phyloP scores from a whole-genome alignment of 2,888 invertebrate species.

The Hyposoter dolosus region DNA sequence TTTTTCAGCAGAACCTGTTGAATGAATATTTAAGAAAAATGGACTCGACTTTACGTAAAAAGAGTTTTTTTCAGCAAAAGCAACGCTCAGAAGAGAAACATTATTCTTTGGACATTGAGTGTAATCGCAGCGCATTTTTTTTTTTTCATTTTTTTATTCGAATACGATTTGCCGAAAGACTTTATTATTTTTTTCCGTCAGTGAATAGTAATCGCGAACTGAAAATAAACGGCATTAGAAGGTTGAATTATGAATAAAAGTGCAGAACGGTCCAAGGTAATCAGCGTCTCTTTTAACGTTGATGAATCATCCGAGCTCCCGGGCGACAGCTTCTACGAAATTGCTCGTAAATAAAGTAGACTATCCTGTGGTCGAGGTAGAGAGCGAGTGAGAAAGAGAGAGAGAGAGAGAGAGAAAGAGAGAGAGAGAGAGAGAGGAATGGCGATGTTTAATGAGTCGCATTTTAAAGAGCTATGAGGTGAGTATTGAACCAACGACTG shows the following conservation, averaged over 20 bases:
- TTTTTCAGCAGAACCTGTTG: neutral
- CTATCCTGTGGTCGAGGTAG: slow-evolving; percentile 45
- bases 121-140: neutral
- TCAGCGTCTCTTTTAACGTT: slow-evolving; percentile 75
- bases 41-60: neutral
- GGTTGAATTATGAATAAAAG: slow-evolving; percentile 54
- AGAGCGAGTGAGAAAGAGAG: slow-evolving; percentile 56
- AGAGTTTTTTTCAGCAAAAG: neutral
- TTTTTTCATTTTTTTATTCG: neutral
- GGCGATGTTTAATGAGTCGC: slow-evolving; percentile 72
- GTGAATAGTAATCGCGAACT: neutral
- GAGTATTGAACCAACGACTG: slow-evolving; percentile 29
- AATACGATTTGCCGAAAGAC: slow-evolving; percentile 9
- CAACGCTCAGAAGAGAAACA: neutral
- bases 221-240: slow-evolving; percentile 36
- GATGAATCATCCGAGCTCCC: slow-evolving; percentile 75
- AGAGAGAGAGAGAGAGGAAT: slow-evolving; percentile 50
- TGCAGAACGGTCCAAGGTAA: slow-evolving; percentile 69
- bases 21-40: neutral
- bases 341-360: slow-evolving; percentile 72
- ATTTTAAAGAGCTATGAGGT: slow-evolving; percentile 62
- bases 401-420: slow-evolving; percentile 55
- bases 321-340: slow-evolving; percentile 74
- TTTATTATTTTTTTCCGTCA: neutral
- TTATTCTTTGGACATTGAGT: neutral